These are phyloP conservation scores for Bovichtus diacanthus DNA, from an alignment of 2,797 vertebrate genomes.

Conservation along the genomic window DNA sequence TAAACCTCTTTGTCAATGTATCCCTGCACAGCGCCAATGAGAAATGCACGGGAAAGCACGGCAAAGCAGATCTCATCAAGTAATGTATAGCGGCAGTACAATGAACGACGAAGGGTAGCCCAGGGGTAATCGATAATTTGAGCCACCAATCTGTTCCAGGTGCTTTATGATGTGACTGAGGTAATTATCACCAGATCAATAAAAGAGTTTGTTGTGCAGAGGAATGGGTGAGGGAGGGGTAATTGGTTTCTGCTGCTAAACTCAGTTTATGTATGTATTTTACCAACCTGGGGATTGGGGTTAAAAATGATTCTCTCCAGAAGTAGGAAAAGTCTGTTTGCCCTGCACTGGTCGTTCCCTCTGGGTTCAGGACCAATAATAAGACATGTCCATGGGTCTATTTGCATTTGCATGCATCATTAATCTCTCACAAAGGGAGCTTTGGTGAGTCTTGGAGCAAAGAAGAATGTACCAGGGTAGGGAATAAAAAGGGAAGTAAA, in stretches of 20 bases:
- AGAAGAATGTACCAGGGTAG: conserved; percentile 41
- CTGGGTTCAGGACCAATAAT: conserved; percentile 57
- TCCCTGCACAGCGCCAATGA: conserved; percentile 45
- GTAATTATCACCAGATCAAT: conserved; percentile 88
- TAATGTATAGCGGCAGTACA: conserved; percentile 81
- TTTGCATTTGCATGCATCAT: conserved; percentile 77
- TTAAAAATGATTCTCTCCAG: conserved; percentile 61
- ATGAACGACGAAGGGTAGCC: conserved; percentile 81
- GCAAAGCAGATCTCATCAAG: conserved; percentile 80
- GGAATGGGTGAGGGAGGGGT: conserved; percentile 68
- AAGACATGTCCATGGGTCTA: conserved; percentile 61
- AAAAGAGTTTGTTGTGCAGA: conserved; percentile 84
- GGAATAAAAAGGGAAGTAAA: conserved; percentile 28
- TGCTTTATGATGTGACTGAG: conserved; percentile 88
- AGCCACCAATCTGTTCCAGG: conserved; percentile 86
- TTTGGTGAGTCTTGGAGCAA: conserved; percentile 52
- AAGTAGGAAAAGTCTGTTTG: conserved; percentile 47
- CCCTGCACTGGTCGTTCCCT: conserved; percentile 39
- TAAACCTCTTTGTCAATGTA: conserved; percentile 67
- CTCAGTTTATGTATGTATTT: conserved; percentile 79
- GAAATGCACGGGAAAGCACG: conserved; percentile 56
- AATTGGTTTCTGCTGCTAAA: conserved; percentile 81
- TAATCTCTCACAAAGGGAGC: conserved; percentile 65
- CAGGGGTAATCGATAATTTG: conserved; percentile 84
- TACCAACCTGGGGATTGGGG: conserved; percentile 47